Percentiles rank a stretch among this genome's conserved stretches.
Conservation (phyloP, 2,888 invertebrate genomes). For the Patella depressa region DNA sequence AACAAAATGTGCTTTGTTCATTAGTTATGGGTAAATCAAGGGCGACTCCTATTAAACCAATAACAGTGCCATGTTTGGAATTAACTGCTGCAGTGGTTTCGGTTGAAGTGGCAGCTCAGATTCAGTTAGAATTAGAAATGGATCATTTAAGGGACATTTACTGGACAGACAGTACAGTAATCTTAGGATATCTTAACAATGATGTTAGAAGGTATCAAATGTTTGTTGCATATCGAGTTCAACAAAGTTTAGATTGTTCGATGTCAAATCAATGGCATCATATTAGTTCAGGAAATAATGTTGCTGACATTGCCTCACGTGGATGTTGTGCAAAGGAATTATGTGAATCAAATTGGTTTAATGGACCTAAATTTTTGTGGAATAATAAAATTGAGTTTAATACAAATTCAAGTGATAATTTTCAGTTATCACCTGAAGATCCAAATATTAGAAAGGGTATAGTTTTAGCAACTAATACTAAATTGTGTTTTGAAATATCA, state of each 20-base stretch:
- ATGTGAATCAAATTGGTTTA: slow-evolving; percentile 22
- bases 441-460: no score
- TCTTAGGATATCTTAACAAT: no score
- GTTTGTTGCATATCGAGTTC: slow-evolving; percentile 34
- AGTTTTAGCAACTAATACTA: no score
- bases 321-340: slow-evolving; percentile 25
- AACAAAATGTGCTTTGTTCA: background rate
- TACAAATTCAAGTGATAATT: no score
- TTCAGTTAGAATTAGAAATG: slow-evolving; percentile 10
- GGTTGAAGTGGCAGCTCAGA: slow-evolving; percentile 15
- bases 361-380: slow-evolving; percentile 32
- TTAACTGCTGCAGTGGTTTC: slow-evolving; percentile 31
- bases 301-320: slow-evolving; percentile 37
- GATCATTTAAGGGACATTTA: background rate
- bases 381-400: background rate
- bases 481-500: no score
- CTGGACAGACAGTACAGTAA: background rate
- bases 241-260: slow-evolving; percentile 26
- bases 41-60: slow-evolving; percentile 28
- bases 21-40: slow-evolving; percentile 29
- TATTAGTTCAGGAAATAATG: slow-evolving; percentile 28
- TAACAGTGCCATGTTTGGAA: slow-evolving; percentile 35
- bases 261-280: slow-evolving; percentile 31
- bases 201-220: slow-evolving; percentile 23
- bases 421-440: no score